Percentiles rank a stretch among this genome's conserved stretches.
phyloP scores from a whole-genome alignment of 2,113 vertebrate genomes.

The Varanus salvator region DNA sequence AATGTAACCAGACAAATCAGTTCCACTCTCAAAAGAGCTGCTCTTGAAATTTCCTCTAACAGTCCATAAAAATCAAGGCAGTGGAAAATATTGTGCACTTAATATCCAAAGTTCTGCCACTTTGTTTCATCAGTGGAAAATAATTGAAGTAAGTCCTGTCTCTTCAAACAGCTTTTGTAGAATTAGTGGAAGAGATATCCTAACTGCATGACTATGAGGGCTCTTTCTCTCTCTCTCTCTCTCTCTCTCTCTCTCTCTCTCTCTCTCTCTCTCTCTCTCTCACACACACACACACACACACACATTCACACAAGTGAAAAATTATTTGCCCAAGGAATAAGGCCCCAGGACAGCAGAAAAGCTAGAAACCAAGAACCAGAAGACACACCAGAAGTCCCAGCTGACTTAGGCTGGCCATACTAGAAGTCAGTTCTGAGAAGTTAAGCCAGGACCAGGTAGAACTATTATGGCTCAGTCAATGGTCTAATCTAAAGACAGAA shows the following conservation, averaged over 20 bases:
- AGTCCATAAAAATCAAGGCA: slow-evolving; percentile 26
- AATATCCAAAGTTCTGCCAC: slow-evolving; percentile 31
- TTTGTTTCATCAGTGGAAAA: slow-evolving; percentile 48
- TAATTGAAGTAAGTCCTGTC: slow-evolving; percentile 52
- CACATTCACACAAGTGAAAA: slow-evolving; percentile 43
- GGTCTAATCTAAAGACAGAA: background rate
- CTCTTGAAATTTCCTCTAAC: slow-evolving; percentile 41
- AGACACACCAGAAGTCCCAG: background rate
- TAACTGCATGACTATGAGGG: slow-evolving; percentile 58
- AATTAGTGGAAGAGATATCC: slow-evolving; percentile 47
- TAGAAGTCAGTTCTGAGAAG: too few relatives aligned
- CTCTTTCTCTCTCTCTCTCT: slow-evolving; percentile 18
- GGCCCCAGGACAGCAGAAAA: background rate
- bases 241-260: slow-evolving; percentile 2
- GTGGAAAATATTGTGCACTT: slow-evolving; percentile 22
- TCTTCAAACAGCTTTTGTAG: slow-evolving; percentile 49
- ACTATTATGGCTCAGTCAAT: background rate
- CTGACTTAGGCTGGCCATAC: too few relatives aligned
- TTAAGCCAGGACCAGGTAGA: too few relatives aligned
- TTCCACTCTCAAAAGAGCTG: slow-evolving; percentile 3
- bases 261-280: background rate
- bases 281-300: background rate
- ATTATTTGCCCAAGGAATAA: slow-evolving; percentile 28
- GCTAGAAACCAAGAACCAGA: background rate
- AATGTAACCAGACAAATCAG: background rate